Conservation (phyloP, 2,797 vertebrate genomes). For the Gorsachius magnificus region DNA sequence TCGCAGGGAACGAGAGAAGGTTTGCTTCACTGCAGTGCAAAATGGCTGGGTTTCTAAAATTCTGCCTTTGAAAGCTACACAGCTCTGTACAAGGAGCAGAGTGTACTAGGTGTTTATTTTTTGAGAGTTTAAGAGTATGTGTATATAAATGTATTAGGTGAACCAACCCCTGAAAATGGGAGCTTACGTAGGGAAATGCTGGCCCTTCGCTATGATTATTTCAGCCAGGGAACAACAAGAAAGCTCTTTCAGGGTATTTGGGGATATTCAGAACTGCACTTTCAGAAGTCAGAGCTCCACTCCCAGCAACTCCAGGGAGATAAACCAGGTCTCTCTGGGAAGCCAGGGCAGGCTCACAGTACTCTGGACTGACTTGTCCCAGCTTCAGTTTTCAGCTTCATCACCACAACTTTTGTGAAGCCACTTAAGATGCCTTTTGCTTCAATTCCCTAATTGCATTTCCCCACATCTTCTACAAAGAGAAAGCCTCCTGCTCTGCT, state of each 20-base stretch:
- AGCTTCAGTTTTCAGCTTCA: neutral
- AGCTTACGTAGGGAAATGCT: neutral
- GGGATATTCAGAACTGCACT: neutral
- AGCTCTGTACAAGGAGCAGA: constrained; percentile 15
- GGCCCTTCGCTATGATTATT: neutral
- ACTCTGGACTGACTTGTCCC: neutral
- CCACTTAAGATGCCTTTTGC: neutral
- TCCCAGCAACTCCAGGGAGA: neutral
- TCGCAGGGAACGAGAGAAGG: neutral
- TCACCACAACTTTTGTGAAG: neutral
- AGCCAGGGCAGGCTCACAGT: neutral
- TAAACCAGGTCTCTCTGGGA: neutral
- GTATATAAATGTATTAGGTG: constrained; percentile 2
- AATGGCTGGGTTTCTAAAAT: neutral
- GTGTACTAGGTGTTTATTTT: constrained; percentile 46
- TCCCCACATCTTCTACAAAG: neutral
- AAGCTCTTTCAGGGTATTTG: neutral
- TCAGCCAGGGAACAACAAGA: neutral
- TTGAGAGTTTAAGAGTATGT: neutral
- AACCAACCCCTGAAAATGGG: neutral
- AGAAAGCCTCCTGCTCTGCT: neutral
- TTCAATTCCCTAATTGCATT: neutral
- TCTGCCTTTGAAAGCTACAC: neutral
- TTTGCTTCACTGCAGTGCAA: neutral
- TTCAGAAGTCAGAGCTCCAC: neutral